A percentile compares a stretch with the other conserved stretches of the same genome.
Evolutionary conservation across 2,797 vertebrate genomes (phyloP).

Genomic region (Chelmon rostratus): DNA sequence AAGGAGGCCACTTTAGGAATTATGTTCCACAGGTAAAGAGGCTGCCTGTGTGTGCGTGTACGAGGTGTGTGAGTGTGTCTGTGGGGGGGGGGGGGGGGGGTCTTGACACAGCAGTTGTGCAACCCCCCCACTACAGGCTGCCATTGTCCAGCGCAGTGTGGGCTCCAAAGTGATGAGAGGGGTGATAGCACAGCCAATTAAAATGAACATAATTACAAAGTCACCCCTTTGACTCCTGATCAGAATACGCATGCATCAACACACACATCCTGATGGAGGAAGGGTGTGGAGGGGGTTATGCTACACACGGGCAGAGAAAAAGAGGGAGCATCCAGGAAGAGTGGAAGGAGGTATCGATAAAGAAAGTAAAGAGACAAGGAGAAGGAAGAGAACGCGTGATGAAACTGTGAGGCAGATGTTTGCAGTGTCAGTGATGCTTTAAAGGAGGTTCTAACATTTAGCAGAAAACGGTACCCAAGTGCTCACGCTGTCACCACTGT

Average conservation of each 20-base stretch:
- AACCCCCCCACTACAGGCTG: slow-evolving; percentile 64
- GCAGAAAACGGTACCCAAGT: background rate
- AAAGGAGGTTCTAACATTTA: background rate
- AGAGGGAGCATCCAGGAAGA: background rate
- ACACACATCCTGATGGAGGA: slow-evolving; percentile 49
- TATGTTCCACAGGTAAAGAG: slow-evolving; percentile 79
- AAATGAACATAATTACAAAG: slow-evolving; percentile 92
- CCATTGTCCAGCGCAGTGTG: slow-evolving; percentile 82
- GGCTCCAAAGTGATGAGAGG: slow-evolving; percentile 84
- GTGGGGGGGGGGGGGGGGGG: background rate
- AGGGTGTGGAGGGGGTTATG: slow-evolving; percentile 22
- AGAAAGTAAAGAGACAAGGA: slow-evolving; percentile 17
- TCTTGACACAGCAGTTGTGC: slow-evolving; percentile 66
- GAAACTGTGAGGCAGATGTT: background rate
- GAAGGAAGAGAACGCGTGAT: background rate
- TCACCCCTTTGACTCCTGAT: slow-evolving; percentile 87
- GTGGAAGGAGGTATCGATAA: background rate
- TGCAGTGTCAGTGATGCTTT: background rate
- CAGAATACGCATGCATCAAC: slow-evolving; percentile 83
- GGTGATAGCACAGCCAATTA: slow-evolving; percentile 90
- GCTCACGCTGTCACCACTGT: background rate
- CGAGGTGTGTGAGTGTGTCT: slow-evolving; percentile 35
- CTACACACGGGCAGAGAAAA: slow-evolving; percentile 21
- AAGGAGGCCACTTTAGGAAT: slow-evolving; percentile 80
- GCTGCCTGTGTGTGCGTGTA: slow-evolving; percentile 53